A percentile compares a stretch with the other conserved stretches of the same genome.
Conservation (phyloP, 2,797 vertebrate species). For the Acanthurus lineatus region DNA sequence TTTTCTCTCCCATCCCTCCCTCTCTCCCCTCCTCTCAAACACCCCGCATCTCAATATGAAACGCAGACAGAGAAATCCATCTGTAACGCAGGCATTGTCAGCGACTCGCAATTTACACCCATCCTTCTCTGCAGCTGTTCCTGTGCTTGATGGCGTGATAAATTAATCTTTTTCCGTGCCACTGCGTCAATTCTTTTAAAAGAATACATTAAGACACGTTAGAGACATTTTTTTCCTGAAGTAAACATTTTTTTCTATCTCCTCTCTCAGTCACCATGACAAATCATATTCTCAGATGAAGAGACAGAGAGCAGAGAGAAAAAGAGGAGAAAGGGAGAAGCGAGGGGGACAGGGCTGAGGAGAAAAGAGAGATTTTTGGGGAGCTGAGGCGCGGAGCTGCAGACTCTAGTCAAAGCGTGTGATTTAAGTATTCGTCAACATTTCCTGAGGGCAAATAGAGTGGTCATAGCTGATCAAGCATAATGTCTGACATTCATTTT, state of each 20-base stretch:
- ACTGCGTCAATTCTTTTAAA: constrained; percentile 89
- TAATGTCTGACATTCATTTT: constrained; percentile 83
- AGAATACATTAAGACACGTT: constrained; percentile 89
- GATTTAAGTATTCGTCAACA: constrained; percentile 83
- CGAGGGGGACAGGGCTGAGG: constrained; percentile 50
- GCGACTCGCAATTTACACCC: constrained; percentile 88
- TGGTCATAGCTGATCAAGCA: constrained; percentile 85
- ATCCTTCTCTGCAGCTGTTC: constrained; percentile 87
- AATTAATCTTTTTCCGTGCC: constrained; percentile 90
- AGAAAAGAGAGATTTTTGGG: constrained; percentile 65
- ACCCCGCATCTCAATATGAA: constrained; percentile 83
- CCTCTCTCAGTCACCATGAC: constrained; percentile 86
- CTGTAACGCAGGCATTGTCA: constrained; percentile 88
- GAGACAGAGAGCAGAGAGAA: constrained; percentile 64
- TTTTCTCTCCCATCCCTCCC: constrained; percentile 49
- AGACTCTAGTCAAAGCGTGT: constrained; percentile 76
- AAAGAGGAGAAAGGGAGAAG: constrained; percentile 38
- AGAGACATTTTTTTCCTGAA: constrained; percentile 77
- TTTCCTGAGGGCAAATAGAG: constrained; percentile 76
- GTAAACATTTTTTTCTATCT: constrained; percentile 85
- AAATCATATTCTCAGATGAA: constrained; percentile 88
- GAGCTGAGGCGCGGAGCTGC: constrained; percentile 69
- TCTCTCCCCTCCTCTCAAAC: constrained; percentile 47
- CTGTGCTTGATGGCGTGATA: constrained; percentile 91
- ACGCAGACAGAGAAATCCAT: constrained; percentile 89